Conservation (phyloP, 2,113 vertebrate genomes). For the Cephalopholis sonnerati region DNA sequence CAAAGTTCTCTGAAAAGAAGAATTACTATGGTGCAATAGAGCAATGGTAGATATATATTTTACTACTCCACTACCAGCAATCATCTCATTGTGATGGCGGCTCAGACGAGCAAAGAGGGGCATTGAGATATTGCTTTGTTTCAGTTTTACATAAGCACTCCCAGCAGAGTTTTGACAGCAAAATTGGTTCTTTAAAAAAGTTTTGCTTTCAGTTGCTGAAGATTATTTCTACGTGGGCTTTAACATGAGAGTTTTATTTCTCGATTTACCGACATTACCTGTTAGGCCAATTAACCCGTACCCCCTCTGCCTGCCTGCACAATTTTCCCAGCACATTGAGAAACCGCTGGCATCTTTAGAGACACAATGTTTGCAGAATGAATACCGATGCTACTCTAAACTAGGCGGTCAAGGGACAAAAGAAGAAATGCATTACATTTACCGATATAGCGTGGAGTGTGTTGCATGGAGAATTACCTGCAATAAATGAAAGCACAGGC, state of each 20-base stretch:
- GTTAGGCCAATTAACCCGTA: slow-evolving; percentile 54
- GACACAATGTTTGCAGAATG: slow-evolving; percentile 43
- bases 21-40: slow-evolving; percentile 23
- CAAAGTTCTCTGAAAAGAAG: slow-evolving; percentile 35
- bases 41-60: slow-evolving; percentile 17
- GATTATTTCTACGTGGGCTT: slow-evolving; percentile 13
- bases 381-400: slow-evolving; percentile 59
- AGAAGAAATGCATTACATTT: slow-evolving; percentile 70
- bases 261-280: slow-evolving; percentile 16
- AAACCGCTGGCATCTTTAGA: slow-evolving; percentile 40
- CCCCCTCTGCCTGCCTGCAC: slow-evolving; percentile 11
- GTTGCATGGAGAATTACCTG: slow-evolving; percentile 76
- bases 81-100: slow-evolving; percentile 21
- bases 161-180: background rate
- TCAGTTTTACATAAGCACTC: slow-evolving; percentile 18
- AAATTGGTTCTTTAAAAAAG: slow-evolving; percentile 21
- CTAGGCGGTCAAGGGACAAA: slow-evolving; percentile 60
- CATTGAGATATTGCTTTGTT: slow-evolving; percentile 19
- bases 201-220: slow-evolving; percentile 4
- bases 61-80: background rate
- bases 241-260: slow-evolving; percentile 33
- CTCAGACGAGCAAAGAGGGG: background rate
- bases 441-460: slow-evolving; percentile 49
- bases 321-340: slow-evolving; percentile 34
- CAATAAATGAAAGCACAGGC: slow-evolving; percentile 68